These are phyloP conservation scores for Melolontha melolontha DNA, from an alignment of 2,888 invertebrate species.

Conservation along the genomic window DNA sequence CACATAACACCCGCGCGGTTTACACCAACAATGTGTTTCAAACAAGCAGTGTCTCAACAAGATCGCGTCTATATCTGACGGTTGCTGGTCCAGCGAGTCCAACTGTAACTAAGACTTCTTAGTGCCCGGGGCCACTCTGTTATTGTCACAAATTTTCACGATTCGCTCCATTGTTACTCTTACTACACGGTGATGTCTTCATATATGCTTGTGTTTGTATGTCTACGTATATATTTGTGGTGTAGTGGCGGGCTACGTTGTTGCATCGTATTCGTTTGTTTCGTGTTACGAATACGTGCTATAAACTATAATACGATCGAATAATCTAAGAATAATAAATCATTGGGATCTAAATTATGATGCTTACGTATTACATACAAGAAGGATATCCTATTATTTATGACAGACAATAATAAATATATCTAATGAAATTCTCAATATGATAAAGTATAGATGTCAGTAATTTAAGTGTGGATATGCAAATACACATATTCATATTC, in stretches of 20 bases:
- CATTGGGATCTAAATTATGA: constrained; percentile 10
- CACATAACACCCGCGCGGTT: constrained; percentile 45
- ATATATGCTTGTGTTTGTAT: constrained; percentile 12
- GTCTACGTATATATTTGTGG: constrained; percentile 8
- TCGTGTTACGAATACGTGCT: constrained; percentile 16
- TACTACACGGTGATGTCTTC: constrained; percentile 40
- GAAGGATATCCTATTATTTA: background rate
- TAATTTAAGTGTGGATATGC: background rate
- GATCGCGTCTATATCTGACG: constrained; percentile 50
- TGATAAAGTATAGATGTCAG: background rate
- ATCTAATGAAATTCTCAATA: background rate
- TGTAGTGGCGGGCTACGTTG: constrained; percentile 5
- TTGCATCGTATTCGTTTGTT: constrained; percentile 12
- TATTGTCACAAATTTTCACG: constrained; percentile 48
- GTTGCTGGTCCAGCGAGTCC: constrained; percentile 51
- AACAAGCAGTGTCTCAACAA: constrained; percentile 48
- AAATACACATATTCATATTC: too few species aligned
- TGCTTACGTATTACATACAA: background rate
- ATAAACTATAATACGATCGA: constrained; percentile 21
- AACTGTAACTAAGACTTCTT: constrained; percentile 50
- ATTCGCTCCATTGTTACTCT: constrained; percentile 42
- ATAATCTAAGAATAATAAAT: constrained; percentile 19
- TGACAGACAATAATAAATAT: constrained; percentile 7
- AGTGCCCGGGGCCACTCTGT: constrained; percentile 49
- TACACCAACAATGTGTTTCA: constrained; percentile 48